Evolutionary conservation across 1,140 invertebrate genomes (phyloP), one percentile per base, ranked within the genome.

Genomic region (Cydia splendana): DNA sequence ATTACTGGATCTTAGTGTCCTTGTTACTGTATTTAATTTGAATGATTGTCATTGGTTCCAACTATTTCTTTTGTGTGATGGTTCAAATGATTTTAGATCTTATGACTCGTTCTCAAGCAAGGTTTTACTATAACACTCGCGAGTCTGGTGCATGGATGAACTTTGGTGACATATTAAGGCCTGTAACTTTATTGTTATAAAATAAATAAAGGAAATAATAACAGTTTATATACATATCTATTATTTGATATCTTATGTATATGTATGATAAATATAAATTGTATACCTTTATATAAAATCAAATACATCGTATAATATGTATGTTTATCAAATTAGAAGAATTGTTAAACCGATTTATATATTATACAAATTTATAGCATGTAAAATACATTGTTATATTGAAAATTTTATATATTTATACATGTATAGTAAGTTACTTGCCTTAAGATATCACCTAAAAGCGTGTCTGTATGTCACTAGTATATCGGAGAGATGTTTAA

Each of bases 81-180:
- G 38, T 69, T 45, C 9, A 34, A 38, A 15, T n/a, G 9, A 45
- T 71, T 34, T 2, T 2, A 2, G 15, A 71, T 5, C 38, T 71
- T 71, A 18, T 71, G 67, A 42, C 34, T 71, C 67, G 67, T 45
- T 71, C 65, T 69, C 30, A 71, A 38, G 67, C 30, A 42, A 71
- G n/a, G 67, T 71, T 71, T 71, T 71, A 38, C 34, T 3, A 42
- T 71, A 71, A 71, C 67, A 71, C 38, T 71, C 67, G 0, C 7
- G 65, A 38, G 15, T 10, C 34, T 38, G 67, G 67, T 42, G 34
- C 15, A 38, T 42, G 7, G n/a, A 38, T 42, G 2, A 13, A 71
- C 67, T 71, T 71, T 24, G 67, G 67, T 71, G 67, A 71, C 15
- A 45, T 71, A 71, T 42, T 71, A 71, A 38, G 34, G 67, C 67